These are phyloP conservation scores for Lycia hirtaria DNA, from an alignment of 2,888 invertebrate genomes.

Conservation along the genomic window DNA sequence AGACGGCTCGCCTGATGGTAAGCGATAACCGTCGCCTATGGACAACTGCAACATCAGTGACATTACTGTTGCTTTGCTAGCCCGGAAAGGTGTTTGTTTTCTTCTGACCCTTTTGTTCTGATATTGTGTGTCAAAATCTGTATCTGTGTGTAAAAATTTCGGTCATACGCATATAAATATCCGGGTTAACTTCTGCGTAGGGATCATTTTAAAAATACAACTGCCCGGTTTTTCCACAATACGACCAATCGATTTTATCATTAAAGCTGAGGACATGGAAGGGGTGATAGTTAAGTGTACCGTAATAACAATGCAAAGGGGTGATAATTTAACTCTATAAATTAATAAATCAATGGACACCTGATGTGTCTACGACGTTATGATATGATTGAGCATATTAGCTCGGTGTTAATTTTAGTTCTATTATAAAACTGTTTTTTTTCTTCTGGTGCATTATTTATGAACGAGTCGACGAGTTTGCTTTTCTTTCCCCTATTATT, in stretches of 20 bases:
- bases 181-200: too few species aligned
- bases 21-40: too few species aligned
- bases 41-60: too few species aligned
- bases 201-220: background rate
- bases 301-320: background rate
- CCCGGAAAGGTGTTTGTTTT: too few species aligned
- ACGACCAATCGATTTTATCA: slow-evolving; percentile 5
- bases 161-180: too few species aligned
- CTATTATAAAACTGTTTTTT: background rate
- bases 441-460: background rate
- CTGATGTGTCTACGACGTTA: background rate
- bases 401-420: background rate
- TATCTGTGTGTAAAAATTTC: too few species aligned
- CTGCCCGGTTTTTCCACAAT: background rate
- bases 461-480: too few species aligned
- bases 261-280: background rate
- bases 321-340: background rate
- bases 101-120: too few species aligned
- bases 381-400: background rate
- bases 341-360: slow-evolving; percentile 12
- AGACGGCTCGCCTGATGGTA: too few species aligned
- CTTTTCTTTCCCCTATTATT: too few species aligned
- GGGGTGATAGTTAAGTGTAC: background rate
- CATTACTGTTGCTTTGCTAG: too few species aligned
- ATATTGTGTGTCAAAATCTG: too few species aligned